Evolutionary conservation across 2,888 invertebrate species (phyloP), one percentile per base, ranked within the genome.

Genomic region (Caenorhabditis macrosperma): DNA sequence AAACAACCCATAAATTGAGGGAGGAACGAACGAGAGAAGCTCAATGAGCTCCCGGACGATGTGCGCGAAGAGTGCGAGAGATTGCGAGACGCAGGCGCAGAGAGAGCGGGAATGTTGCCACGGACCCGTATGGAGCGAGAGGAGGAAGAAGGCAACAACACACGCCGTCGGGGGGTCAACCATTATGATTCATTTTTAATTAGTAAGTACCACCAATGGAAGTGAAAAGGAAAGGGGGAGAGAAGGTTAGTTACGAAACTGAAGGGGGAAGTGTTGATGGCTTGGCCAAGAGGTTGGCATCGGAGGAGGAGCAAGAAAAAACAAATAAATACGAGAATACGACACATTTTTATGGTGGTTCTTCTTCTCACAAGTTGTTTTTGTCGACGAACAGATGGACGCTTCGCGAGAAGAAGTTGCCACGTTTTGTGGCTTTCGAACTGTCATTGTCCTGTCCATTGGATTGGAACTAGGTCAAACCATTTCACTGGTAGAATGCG

Each of bases 151-250:
- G 68, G 64, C 50, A 48, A 52, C 66, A 80, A 61, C 67, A 67
- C 60, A 69, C 69, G 35, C 48, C 38, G n/a, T n/a, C n/a, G n/a
- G n/a, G n/a, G 66, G 52, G 54, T 22, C 50, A 26, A 35, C 59
- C 60, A 64, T 66, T 38, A 59, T 57, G 72, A 54, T 64, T 57
- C 69, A 74, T 69, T 57, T 57, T 28, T 69, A 69, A 59, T 72
- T 72, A 63, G 76, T 67, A 26, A 33, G 66, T 38, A 46, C 28
- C 69, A 22, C n/a, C n/a, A 44, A 2, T n/a, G 41, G 15, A 48
- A 35, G 35, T 20, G 38, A 48, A 60, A 38, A 17, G 44, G n/a
- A 60, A 17, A 17, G 22, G 20, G 28, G 22, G 52, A 52, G 46
- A 33, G 12, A n/a, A 50, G 9, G 52, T n/a, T 57, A 68, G 28